A percentile compares a stretch with the other conserved stretches of the same genome.
These are phyloP conservation scores for Muscina levida DNA, from an alignment of 2,888 invertebrate genomes.

Conservation along the genomic window DNA sequence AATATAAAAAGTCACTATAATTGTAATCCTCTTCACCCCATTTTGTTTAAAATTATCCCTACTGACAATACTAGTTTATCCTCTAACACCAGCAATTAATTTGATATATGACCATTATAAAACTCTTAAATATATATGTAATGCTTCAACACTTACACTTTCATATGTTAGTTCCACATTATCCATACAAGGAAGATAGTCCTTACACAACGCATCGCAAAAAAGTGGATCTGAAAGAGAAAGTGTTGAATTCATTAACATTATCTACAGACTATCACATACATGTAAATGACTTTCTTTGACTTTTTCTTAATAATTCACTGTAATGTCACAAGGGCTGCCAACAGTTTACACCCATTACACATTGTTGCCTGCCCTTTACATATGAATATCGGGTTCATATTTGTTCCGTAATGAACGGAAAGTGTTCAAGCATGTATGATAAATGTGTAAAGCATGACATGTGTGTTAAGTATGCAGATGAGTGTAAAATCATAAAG, in stretches of 20 bases:
- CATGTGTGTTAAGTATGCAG: too few relatives aligned
- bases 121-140: too few relatives aligned
- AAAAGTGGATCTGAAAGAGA: too few relatives aligned
- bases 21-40: too few relatives aligned
- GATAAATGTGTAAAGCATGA: neutral
- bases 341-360: conserved; percentile 14
- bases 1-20: too few relatives aligned
- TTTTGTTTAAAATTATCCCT: too few relatives aligned
- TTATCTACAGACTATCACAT: too few relatives aligned
- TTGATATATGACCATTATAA: conserved; percentile 58
- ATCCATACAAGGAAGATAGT: neutral
- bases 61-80: too few relatives aligned
- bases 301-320: conserved; percentile 30
- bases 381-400: neutral
- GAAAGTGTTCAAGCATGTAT: conserved; percentile 60
- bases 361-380: conserved; percentile 13
- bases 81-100: conserved; percentile 72
- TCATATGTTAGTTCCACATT: conserved; percentile 23
- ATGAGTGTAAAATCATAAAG: neutral
- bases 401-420: conserved; percentile 50
- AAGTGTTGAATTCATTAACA: too few relatives aligned
- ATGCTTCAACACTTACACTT: conserved; percentile 67
- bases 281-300: neutral
- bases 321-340: conserved; percentile 24
- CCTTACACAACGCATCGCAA: too few relatives aligned